Conservation (phyloP, 2,888 invertebrate genomes). For the Myathropa florea region DNA sequence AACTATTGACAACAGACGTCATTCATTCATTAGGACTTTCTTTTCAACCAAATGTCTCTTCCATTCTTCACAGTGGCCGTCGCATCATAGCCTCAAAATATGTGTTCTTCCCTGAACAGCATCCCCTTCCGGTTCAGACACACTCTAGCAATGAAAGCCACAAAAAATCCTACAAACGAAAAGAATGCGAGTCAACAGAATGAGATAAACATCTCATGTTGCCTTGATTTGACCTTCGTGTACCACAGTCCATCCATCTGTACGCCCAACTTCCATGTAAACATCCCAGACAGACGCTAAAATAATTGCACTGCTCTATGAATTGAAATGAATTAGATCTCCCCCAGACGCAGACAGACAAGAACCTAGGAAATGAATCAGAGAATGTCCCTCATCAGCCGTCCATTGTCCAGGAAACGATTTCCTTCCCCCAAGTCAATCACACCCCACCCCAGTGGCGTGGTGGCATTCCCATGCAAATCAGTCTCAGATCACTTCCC, state of each 20-base stretch:
- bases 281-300: background rate
- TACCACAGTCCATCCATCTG: background rate
- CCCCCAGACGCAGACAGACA: background rate
- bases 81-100: too few relatives aligned
- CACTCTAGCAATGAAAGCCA: too few relatives aligned
- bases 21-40: too few relatives aligned
- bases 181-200: too few relatives aligned
- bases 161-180: background rate
- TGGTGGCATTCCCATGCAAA: background rate
- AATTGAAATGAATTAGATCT: background rate
- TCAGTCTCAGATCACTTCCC: slow-evolving; percentile 5
- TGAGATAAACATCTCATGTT: background rate
- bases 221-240: background rate
- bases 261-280: background rate
- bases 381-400: background rate
- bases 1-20: too few relatives aligned
- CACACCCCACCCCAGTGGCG: background rate
- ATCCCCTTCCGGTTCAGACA: background rate
- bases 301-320: background rate
- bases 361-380: background rate
- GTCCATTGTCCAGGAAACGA: background rate
- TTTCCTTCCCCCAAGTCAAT: background rate
- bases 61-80: too few relatives aligned
- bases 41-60: too few relatives aligned
- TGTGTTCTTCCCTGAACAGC: background rate